Base-by-base conservation (phyloP, 2,888 invertebrate species). In the Diabrotica balteata region DNA sequence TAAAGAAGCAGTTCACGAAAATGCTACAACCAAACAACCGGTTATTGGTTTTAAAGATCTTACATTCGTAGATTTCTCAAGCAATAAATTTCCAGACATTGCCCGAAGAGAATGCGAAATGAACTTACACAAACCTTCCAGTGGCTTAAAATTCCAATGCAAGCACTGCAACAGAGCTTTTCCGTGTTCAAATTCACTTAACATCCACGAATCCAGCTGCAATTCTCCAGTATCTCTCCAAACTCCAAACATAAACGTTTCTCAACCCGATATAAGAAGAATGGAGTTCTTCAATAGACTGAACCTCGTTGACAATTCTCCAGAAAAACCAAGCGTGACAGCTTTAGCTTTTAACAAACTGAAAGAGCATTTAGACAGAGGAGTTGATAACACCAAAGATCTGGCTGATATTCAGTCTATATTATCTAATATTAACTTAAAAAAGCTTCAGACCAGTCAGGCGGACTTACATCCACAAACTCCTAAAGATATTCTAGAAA, bases 341-440 rank as follows among this genome's bases (percentile, higher is more conserved):
- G 60, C 70, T 7, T 64, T 58, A 8, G 68, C 73, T 7, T 60
- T 76, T 7, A 77, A 72, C 44, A 81, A 80, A 70, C 68, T 81
- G 6, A 72, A 77, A 44, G 79, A 80, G 49, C 79, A 80, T 49
- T 66, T 81, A 43, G 76, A 75, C 9, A 79, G 77, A 69, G 77
- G 76, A 7, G 75, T 81, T 59, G 90, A 90, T 76, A 86, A 86
- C 72, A 88, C 88, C 44, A 91, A 90, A 80, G 95, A 95, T 78
- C 86, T 95, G 71, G 95, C 95, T 54, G 95, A 95, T 78, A 94
- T 95, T 72, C 93, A 92, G 80, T 92, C 93, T 44, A 94, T 95
- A 72, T 86, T 94, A 63, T 91, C 91, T 32, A 90, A 94, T 74
- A 92, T 94, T 45, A 91, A 92, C 10, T 82, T 91, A 72, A 89